Evolutionary conservation across 2,797 vertebrate species (phyloP), one percentile per base, ranked within the genome.

Genomic region (Morelia viridis): DNA sequence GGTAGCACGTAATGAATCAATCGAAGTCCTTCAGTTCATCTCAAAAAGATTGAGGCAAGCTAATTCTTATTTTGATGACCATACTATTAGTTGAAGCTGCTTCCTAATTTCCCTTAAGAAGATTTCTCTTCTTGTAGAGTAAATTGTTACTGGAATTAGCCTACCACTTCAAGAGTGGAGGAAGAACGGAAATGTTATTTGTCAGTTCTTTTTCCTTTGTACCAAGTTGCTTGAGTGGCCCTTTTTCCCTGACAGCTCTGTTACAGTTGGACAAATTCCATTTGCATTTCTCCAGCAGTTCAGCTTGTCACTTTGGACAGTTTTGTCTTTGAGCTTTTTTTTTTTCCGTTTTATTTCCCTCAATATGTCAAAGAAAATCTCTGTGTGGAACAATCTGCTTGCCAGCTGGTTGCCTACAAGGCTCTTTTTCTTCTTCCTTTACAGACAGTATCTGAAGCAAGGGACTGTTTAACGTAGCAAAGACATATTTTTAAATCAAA

Each of bases 161-260:
- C 35, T 8, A 76, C 19, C 71, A 41, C n/a, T 86, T 57, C 28
- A 31, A 60, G 57, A 86, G n/a, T 60, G 56, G 58, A 60, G 31
- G 19, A 87, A 60, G 57, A 60, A 80, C 35, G 31, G n/a, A 60
- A 24, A 80, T 1, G 2, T 1, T 8, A 0, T 41, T 5, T 87
- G 57, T 68, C 28, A 1, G 0, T 11, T 84, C 90, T 56, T 88
- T 46, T 0, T 50, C 41, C 0, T 0, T 0, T 9, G n/a, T 31
- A 53, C 22, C 87, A 46, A 90, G 88, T 90, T 1, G 0, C 87
- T 91, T 89, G 93, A 91, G 8, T 61, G 90, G 85, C 94, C 91
- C 92, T 88, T 92, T 88, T 76, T 2, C n/a, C 13, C 35, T 94
- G 95, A 80, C 96, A 96, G 94, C 95, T 94, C 94, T 53, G 95